Conservation (phyloP, 2,113 vertebrate species). For the Psittacula cyanocephala region DNA sequence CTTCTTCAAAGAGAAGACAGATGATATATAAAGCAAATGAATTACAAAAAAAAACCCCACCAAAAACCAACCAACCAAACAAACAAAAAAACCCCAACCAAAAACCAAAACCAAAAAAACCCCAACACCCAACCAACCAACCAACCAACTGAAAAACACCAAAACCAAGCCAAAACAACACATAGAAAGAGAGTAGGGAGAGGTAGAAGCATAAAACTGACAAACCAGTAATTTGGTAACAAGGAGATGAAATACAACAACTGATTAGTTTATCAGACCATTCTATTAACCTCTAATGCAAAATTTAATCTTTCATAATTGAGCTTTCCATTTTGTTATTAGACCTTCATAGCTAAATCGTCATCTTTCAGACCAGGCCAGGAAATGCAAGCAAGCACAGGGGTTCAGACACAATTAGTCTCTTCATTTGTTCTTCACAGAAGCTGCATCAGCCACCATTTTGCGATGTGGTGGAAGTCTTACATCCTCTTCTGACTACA, state of each 20-base stretch:
- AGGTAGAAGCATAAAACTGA: not conserved
- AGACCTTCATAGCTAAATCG: conserved; percentile 33
- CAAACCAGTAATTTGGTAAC: conserved; percentile 10
- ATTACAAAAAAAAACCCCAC: not conserved
- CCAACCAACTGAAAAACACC: not conserved
- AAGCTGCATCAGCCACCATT: not conserved
- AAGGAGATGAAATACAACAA: not conserved
- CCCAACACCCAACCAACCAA: not conserved
- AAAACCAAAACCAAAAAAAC: too few relatives aligned
- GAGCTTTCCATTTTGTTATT: conserved; percentile 39
- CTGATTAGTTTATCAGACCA: conserved; percentile 27
- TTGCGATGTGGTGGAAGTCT: fast-evolving
- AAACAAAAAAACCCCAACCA: too few relatives aligned
- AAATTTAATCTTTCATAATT: conserved; percentile 40
- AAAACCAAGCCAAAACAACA: not conserved
- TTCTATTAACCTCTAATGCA: conserved; percentile 34
- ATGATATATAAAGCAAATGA: not conserved
- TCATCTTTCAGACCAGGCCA: not conserved
- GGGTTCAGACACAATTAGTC: not conserved
- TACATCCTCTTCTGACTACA: not conserved
- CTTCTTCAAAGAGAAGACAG: conserved; percentile 3
- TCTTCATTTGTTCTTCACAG: not conserved
- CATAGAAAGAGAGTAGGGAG: not conserved
- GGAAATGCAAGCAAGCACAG: not conserved
- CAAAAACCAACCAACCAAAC: too few relatives aligned